A percentile compares a stretch with the other conserved stretches of the same genome.
phyloP scores from a whole-genome alignment of 2,888 invertebrate genomes.

The Trichogramma evanescens region DNA sequence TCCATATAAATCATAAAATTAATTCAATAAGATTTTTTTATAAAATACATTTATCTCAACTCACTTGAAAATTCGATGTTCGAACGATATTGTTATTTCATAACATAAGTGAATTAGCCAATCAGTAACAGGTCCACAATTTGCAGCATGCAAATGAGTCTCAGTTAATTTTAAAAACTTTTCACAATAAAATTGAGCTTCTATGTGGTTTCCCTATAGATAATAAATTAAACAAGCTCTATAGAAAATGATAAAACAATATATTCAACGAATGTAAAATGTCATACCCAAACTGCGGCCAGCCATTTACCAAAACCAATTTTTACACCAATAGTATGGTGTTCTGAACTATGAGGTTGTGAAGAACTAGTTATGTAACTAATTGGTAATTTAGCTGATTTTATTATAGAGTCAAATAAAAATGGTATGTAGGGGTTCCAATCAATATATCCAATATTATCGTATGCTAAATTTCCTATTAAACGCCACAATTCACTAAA shows the following conservation, averaged over 20 bases:
- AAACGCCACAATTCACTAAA: constrained; percentile 65
- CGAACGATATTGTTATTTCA: no score
- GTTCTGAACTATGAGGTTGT: constrained; percentile 45
- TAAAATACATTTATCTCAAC: no score
- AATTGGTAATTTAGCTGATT: constrained; percentile 71
- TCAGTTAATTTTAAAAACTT: constrained; percentile 76
- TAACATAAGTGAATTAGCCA: no score
- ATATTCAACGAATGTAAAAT: not conserved
- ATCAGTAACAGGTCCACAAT: constrained; percentile 55
- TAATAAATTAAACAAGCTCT: not conserved
- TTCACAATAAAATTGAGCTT: constrained; percentile 64
- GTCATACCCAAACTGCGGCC: constrained; percentile 51
- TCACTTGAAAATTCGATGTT: no score
- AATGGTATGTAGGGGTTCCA: constrained; percentile 79
- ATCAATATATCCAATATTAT: constrained; percentile 75
- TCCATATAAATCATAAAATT: no score
- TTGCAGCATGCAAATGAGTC: constrained; percentile 85
- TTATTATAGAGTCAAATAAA: constrained; percentile 55
- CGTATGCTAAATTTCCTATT: constrained; percentile 65
- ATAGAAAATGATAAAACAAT: not conserved
- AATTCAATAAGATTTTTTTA: no score
- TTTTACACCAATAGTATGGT: constrained; percentile 29
- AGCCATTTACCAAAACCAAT: constrained; percentile 50
- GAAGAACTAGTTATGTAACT: constrained; percentile 59
- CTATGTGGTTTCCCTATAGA: constrained; percentile 60